phyloP scores from a whole-genome alignment of 2,113 vertebrate species.

The Rhipidura dahli region DNA sequence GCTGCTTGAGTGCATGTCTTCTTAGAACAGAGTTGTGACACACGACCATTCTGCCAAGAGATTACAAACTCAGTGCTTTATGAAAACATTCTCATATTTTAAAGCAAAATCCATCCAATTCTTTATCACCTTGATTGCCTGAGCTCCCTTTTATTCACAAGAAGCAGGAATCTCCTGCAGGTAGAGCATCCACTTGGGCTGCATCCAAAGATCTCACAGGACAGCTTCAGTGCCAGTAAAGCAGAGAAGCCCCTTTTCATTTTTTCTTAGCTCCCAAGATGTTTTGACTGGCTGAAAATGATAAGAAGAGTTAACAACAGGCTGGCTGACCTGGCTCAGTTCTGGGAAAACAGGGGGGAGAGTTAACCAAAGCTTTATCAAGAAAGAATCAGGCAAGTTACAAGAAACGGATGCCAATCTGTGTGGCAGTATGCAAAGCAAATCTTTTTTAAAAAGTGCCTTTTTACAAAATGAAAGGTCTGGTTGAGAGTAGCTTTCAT shows the following conservation, averaged over 20 bases:
- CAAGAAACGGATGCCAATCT: neutral
- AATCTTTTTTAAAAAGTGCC: neutral
- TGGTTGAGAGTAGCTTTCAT: neutral
- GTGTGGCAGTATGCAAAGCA: neutral
- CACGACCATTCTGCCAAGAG: neutral
- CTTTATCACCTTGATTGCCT: neutral
- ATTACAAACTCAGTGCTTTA: neutral
- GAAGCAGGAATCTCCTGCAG: neutral
- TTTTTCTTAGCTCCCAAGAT: neutral
- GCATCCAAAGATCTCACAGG: neutral
- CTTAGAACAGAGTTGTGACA: neutral
- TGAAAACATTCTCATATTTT: neutral
- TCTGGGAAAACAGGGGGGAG: neutral
- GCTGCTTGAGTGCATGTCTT: fast-evolving
- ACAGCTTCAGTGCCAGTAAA: neutral
- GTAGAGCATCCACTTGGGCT: neutral
- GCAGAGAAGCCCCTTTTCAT: neutral
- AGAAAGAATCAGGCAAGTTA: neutral
- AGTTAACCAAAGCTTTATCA: neutral
- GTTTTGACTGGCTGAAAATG: neutral
- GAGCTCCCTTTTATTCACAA: neutral
- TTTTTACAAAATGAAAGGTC: neutral
- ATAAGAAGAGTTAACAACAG: neutral
- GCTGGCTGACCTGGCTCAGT: neutral
- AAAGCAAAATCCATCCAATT: neutral